Conservation (phyloP, 2,797 vertebrate species). For the Xyrichtys novacula region DNA sequence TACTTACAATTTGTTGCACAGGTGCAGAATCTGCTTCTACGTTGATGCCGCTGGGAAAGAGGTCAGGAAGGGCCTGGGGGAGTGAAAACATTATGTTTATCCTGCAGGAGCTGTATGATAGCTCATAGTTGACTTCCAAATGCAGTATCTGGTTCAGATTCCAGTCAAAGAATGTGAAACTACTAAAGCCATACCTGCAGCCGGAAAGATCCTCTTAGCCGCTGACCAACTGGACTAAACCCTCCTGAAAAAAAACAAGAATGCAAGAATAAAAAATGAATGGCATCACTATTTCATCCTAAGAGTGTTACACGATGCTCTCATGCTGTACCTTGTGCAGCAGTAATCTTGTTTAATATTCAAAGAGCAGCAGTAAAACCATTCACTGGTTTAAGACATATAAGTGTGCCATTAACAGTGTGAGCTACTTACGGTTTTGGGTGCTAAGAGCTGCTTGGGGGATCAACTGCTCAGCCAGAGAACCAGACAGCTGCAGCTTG, state of each 20-base stretch:
- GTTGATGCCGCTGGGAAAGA: slow-evolving; percentile 58
- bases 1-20: slow-evolving; percentile 82
- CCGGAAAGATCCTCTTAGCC: slow-evolving; percentile 82
- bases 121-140: no score
- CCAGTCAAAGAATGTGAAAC: no score
- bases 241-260: slow-evolving; percentile 86
- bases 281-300: slow-evolving; percentile 1
- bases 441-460: slow-evolving; percentile 77
- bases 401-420: slow-evolving; percentile 34
- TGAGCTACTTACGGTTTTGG: slow-evolving; percentile 81
- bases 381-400: slow-evolving; percentile 16
- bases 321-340: not conserved
- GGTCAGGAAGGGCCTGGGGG: slow-evolving; percentile 73
- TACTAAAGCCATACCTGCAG: slow-evolving; percentile 89
- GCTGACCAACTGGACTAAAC: slow-evolving; percentile 87
- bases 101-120: not conserved
- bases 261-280: not conserved
- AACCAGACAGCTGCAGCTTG: slow-evolving; percentile 81
- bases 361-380: slow-evolving; percentile 7
- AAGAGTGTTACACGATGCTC: not conserved
- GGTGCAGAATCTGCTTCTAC: slow-evolving; percentile 72
- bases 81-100: slow-evolving; percentile 6
- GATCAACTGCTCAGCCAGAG: slow-evolving; percentile 80
- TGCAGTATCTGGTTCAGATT: no score
- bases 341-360: slow-evolving; percentile 47